phyloP scores from a whole-genome alignment of 2,888 invertebrate genomes.

The Aproaerema taeniolella region DNA sequence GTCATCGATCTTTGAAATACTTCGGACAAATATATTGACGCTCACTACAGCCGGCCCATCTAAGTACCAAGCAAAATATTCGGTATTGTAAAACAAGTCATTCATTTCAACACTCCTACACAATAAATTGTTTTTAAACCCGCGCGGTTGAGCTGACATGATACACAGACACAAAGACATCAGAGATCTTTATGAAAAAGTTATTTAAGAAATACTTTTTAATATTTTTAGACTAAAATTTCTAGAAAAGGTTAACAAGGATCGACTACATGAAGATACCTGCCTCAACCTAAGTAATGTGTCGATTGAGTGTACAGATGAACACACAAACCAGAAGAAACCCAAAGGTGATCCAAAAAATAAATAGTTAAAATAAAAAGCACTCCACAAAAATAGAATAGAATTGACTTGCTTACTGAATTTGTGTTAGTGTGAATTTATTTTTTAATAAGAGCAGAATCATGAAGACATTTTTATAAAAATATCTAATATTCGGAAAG shows the following conservation, averaged over 20 bases:
- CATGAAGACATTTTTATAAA: too few species aligned
- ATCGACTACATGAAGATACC: too few species aligned
- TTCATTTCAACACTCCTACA: constrained; percentile 28
- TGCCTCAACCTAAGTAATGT: too few species aligned
- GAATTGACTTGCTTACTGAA: constrained; percentile 62
- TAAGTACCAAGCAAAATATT: constrained; percentile 76
- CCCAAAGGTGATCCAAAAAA: background rate
- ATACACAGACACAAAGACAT: too few species aligned
- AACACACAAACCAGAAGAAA: background rate
- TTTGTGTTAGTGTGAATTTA: constrained; percentile 69
- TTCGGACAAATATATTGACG: constrained; percentile 99
- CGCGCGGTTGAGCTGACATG: too few species aligned
- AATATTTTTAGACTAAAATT: too few species aligned
- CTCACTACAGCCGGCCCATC: constrained; percentile 97
- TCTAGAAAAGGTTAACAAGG: too few species aligned
- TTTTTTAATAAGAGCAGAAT: too few species aligned
- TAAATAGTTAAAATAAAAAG: background rate
- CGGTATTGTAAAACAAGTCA: constrained; percentile 21
- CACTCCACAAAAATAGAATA: constrained; percentile 28
- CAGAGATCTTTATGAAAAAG: too few species aligned
- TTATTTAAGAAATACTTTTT: too few species aligned
- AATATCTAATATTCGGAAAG: too few species aligned
- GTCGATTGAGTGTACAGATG: too few species aligned
- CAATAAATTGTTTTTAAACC: background rate
- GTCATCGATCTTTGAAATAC: constrained; percentile 99